Percentiles rank a stretch among this genome's conserved stretches.
These are phyloP conservation scores for Cryptotermes secundus DNA, from an alignment of 1,140 invertebrate species.

Conservation along the genomic window DNA sequence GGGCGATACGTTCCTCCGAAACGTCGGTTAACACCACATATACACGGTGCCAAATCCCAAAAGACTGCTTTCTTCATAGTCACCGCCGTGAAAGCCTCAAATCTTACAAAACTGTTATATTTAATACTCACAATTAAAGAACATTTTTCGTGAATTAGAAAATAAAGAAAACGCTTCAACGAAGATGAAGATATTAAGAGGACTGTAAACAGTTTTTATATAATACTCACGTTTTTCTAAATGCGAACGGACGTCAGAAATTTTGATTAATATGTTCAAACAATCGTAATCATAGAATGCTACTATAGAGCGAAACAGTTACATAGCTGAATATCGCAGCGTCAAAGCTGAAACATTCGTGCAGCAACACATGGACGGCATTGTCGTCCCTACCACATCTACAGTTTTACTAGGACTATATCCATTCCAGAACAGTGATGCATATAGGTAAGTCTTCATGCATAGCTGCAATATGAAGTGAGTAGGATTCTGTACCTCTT, in stretches of 20 bases:
- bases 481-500: background rate
- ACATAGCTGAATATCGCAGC: background rate
- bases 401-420: background rate
- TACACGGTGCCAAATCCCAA: too few species aligned
- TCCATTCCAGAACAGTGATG: background rate
- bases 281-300: background rate
- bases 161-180: background rate
- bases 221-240: background rate
- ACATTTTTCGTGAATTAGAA: too few species aligned
- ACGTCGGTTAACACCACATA: too few species aligned
- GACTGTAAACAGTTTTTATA: background rate
- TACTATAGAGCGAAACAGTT: background rate
- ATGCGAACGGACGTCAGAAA: background rate
- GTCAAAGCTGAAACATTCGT: background rate
- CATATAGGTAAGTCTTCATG: background rate
- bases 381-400: background rate
- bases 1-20: too few species aligned
- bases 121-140: background rate
- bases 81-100: too few species aligned
- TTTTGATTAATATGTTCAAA: constrained; percentile 3
- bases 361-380: background rate
- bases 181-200: too few species aligned
- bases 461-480: background rate
- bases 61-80: too few species aligned
- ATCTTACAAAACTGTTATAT: background rate